Base-by-base conservation (phyloP, 2,888 invertebrate genomes). In the Dermolepida albohirtum region DNA sequence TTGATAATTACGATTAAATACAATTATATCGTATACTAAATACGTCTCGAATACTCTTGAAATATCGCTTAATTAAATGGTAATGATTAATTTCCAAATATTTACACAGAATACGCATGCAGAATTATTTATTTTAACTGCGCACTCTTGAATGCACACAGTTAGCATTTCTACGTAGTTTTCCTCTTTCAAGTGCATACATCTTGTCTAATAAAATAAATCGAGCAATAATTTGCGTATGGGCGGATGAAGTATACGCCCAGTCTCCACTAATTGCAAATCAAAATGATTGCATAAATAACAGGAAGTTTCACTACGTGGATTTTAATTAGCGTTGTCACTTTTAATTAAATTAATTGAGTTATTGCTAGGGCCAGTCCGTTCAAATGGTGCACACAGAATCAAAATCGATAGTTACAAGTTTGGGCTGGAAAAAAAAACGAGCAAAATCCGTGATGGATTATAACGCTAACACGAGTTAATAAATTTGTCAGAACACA, bases 291-390 rank as follows among this genome's bases (percentile, higher is more conserved):
- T 44, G 47, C 59, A 59, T 59, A 59, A 59, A 59, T 59, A 16
- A 14, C 16, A 12, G 47, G 47, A 47, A 47, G 14, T 17, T 8
- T 14, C 14, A n/a, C 54, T 14, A 59, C 59, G 59, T 12, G 12
- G 29, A 59, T 59, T 59, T 59, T 59, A 59, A 59, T 59, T 59
- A 59, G 44, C 59, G 29, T 29, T 29, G 29, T 59, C 44, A 44
- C 59, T 44, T 59, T 59, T 59, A 59, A 59, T 59, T 59, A 59
- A 59, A 44, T 59, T 59, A 59, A 59, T 59, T 44, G 59, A 59
- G 44, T 43, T 59, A 44, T 59, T 34, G 34, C 34, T 34, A 34
- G 34, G 34, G 34, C 34, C 5, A 34, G 6, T 34, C 34, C 10
- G 44, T 14, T 27, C 40, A 40, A 12, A 7, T 22, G 40, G 17